These are phyloP conservation scores for Xiphorhynchus erythropygius DNA, from an alignment of 2,797 vertebrate genomes.

Conservation along the genomic window DNA sequence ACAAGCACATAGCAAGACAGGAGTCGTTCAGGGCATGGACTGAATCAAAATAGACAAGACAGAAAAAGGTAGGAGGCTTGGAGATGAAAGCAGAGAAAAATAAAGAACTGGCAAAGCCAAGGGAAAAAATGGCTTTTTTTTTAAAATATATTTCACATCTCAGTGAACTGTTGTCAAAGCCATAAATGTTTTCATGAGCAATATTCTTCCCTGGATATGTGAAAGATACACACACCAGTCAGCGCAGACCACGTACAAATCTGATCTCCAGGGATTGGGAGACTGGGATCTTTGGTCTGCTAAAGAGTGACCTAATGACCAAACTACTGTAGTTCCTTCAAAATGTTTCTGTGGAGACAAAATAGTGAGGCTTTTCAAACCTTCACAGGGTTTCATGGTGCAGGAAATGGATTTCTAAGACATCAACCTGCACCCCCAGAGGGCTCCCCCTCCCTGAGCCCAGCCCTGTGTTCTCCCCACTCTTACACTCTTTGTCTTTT, in stretches of 20 bases:
- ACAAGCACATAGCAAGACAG: constrained; percentile 45
- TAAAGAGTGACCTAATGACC: neutral
- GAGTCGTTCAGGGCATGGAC: constrained; percentile 50
- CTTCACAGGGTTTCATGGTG: neutral
- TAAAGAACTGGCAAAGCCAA: constrained; percentile 27
- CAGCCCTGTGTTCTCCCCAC: neutral
- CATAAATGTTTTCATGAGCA: neutral
- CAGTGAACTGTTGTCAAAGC: constrained; percentile 39
- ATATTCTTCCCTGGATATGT: neutral
- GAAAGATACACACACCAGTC: neutral
- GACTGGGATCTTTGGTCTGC: neutral
- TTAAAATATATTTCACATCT: constrained; percentile 28
- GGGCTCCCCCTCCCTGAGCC: fast-evolving
- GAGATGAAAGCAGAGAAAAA: constrained; percentile 59
- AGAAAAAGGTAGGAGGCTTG: constrained; percentile 50
- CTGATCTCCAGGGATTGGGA: neutral
- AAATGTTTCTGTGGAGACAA: neutral
- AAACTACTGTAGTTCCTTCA: neutral
- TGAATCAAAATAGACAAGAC: constrained; percentile 60
- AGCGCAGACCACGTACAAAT: neutral
- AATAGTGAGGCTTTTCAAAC: neutral
- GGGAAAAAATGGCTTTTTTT: neutral
- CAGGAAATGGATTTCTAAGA: neutral
- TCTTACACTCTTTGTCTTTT: neutral
- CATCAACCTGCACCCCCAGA: neutral